Percentiles rank a stretch among this genome's conserved stretches.
phyloP scores from a whole-genome alignment of 2,797 vertebrate genomes.

The Loriculus beryllinus region DNA sequence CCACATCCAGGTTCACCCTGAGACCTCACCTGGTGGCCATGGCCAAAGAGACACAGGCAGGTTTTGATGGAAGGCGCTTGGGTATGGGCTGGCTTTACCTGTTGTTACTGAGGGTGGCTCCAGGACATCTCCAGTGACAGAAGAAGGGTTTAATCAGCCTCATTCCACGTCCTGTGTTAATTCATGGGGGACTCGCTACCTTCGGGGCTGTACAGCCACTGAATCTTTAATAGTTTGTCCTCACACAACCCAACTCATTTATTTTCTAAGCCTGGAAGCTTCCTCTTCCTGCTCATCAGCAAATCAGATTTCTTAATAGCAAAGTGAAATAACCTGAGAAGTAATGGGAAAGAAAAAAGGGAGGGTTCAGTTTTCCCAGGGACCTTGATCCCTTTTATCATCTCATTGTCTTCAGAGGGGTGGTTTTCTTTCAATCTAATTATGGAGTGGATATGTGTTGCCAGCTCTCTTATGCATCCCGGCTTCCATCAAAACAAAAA shows the following conservation, averaged over 20 bases:
- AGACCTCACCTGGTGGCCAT: neutral
- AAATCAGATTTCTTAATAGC: constrained; percentile 23
- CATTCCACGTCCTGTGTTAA: neutral
- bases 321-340: constrained; percentile 27
- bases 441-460: neutral
- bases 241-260: neutral
- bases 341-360: neutral
- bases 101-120: neutral
- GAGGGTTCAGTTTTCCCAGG: constrained; percentile 9
- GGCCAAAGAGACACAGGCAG: neutral
- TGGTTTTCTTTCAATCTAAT: constrained; percentile 37
- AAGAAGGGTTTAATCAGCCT: neutral
- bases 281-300: constrained; percentile 2
- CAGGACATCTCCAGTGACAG: neutral
- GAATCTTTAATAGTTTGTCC: constrained; percentile 4
- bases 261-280: neutral
- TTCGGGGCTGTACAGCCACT: neutral
- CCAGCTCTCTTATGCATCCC: neutral
- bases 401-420: constrained; percentile 29
- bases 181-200: neutral
- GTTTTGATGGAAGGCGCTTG: neutral
- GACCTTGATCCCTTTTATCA: constrained; percentile 29
- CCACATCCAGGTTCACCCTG: rapidly evolving
- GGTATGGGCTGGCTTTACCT: neutral
- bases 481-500: neutral